Evolutionary conservation across 2,888 invertebrate species (phyloP).

Genomic region (Thecocarcelia acutangulata): DNA sequence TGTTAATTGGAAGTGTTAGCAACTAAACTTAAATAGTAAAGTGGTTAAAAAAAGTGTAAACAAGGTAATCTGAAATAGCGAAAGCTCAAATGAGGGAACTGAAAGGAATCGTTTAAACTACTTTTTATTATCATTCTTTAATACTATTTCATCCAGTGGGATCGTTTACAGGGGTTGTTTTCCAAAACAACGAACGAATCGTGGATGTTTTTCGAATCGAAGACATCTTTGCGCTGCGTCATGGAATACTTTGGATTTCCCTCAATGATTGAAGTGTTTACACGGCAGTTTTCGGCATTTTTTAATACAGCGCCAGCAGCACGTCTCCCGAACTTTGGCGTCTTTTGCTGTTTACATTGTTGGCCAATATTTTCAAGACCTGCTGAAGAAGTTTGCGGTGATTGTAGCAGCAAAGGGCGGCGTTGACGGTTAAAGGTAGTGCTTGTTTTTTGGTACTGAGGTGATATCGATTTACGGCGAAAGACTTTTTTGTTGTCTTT

Average conservation of each 20-base stretch:
- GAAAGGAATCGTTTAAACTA: too few species aligned
- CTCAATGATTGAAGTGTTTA: conserved; percentile 77
- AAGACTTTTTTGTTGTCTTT: conserved; percentile 56
- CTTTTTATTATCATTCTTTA: background rate
- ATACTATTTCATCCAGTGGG: conserved; percentile 79
- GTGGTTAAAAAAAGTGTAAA: too few species aligned
- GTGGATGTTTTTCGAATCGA: conserved; percentile 73
- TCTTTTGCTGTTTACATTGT: conserved; percentile 63
- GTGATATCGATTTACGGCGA: conserved; percentile 67
- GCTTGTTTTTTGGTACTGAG: conserved; percentile 35
- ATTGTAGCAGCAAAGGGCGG: conserved; percentile 68
- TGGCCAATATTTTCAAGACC: conserved; percentile 74
- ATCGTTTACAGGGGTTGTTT: conserved; percentile 78
- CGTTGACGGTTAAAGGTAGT: conserved; percentile 73
- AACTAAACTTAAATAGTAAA: too few species aligned
- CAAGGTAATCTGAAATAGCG: too few species aligned
- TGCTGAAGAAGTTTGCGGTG: conserved; percentile 67
- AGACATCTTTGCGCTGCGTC: conserved; percentile 72
- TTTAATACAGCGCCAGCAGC: conserved; percentile 74
- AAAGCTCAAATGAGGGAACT: too few species aligned
- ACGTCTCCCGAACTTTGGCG: conserved; percentile 78
- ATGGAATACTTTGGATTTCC: conserved; percentile 78
- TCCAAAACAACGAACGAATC: conserved; percentile 80
- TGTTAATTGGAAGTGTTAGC: too few species aligned
- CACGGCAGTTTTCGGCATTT: conserved; percentile 76